Conservation (phyloP, 1,140 invertebrate genomes). For the Macrobrachium rosenbergii region DNA sequence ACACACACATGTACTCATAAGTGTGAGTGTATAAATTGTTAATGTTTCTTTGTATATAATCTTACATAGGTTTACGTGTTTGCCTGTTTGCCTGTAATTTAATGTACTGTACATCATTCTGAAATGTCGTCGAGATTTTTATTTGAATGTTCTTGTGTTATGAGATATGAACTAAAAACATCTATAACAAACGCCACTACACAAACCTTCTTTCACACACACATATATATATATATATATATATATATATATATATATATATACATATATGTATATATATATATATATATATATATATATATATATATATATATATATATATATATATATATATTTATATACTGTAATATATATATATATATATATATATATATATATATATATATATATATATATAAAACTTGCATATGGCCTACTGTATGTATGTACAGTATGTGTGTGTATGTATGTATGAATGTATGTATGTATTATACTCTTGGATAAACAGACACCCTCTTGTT, state of each 20-base stretch:
- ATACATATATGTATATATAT: not conserved
- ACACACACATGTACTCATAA: not conserved
- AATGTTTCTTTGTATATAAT: too few relatives aligned
- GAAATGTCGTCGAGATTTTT: too few relatives aligned
- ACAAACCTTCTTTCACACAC: not conserved
- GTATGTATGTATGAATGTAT: slow-evolving; percentile 22
- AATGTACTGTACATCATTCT: too few relatives aligned
- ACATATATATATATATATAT: not conserved
- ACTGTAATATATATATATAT: not conserved
- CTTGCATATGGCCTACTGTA: not conserved
- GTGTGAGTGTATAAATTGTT: too few relatives aligned
- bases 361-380: not conserved
- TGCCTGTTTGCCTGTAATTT: too few relatives aligned
- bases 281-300: not conserved
- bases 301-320: not conserved
- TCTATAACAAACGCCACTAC: too few relatives aligned
- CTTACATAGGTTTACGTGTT: too few relatives aligned
- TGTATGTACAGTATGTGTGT: slow-evolving; percentile 9
- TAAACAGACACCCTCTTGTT: not conserved
- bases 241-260: slow-evolving; percentile 13
- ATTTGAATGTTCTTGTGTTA: too few relatives aligned
- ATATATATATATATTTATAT: slow-evolving; percentile 3
- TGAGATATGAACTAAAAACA: too few relatives aligned
- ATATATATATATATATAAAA: not conserved
- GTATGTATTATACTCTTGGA: not conserved